Base-by-base conservation (phyloP, 2,797 vertebrate genomes). In the Cyclura pinguis region DNA sequence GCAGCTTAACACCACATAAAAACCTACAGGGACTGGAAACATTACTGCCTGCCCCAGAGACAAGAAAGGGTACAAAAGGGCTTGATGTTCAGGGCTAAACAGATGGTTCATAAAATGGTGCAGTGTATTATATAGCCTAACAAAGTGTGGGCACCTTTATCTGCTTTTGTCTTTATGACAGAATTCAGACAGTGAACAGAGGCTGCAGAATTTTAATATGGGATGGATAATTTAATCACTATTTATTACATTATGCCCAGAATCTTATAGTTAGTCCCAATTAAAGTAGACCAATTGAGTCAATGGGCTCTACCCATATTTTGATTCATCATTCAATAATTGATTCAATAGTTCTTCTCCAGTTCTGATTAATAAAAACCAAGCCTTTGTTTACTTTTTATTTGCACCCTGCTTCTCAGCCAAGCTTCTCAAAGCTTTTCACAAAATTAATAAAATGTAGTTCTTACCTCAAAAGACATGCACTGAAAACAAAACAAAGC, bases 201-300 rank as follows among this genome's bases (percentile, higher is more conserved):
- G 80, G 52, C 64, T 78, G 57, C 47, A 88, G 80, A n/a, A 14
- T 4, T 62, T 80, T 38, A 14, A 88, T 85, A 88, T 62, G 3
- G 8, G 27, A 0, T 0, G 3, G 1, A 69, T 69, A 69, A 32
- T 20, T 85, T 6, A 1, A 62, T 80, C 81, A 67, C 12, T 88
- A 52, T 9, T 59, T 82, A 27, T 82, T 82, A 87, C 76, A 38
- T 64, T 20, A 69, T 35, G 47, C 47, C 32, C 29, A 69, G 67
- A 69, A 69, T 69, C 7, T 9, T 32, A 69, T 32, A 69, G 67
- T 32, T 69, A 32, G 67, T 29, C 29, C 32, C 67, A 32, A 69
- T 62, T 62, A 62, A 20, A 13, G 10, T 29, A 69, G 29, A 32
- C 29, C 29, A 69, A 69, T 69, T 32, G 29, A 4, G 59, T 22